Conservation (phyloP, 2,797 vertebrate species). For the Avahi laniger region DNA sequence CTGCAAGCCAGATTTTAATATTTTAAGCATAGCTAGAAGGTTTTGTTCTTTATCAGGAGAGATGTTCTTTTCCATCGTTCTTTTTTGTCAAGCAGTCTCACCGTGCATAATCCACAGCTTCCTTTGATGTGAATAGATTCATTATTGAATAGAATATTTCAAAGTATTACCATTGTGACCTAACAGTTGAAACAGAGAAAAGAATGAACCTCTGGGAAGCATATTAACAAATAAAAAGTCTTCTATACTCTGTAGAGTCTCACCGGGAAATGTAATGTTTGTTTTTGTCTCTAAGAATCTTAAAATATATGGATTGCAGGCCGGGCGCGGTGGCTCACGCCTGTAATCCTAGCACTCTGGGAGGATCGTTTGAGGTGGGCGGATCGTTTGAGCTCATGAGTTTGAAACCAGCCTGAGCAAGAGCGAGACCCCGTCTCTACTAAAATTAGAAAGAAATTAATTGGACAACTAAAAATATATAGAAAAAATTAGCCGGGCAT, state of each 20-base stretch:
- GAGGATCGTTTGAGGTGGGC: too few species aligned
- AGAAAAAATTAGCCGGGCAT: too few species aligned
- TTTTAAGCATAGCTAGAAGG: slow-evolving; percentile 58
- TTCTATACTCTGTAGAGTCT: not conserved
- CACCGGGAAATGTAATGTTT: not conserved
- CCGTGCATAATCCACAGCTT: slow-evolving; percentile 11
- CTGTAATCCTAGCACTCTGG: too few species aligned
- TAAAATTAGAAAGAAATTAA: too few species aligned
- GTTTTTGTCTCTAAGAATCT: slow-evolving; percentile 14
- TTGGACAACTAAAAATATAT: too few species aligned
- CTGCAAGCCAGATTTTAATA: slow-evolving; percentile 64
- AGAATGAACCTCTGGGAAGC: slow-evolving; percentile 25
- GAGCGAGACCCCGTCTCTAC: too few species aligned
- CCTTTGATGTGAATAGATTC: not conserved
- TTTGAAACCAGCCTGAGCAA: too few species aligned
- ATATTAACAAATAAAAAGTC: not conserved
- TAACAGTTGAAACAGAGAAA: slow-evolving; percentile 17
- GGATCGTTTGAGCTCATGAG: too few species aligned
- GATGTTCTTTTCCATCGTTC: slow-evolving; percentile 54
- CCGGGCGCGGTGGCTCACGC: too few species aligned
- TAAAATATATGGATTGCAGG: slow-evolving; percentile 12
- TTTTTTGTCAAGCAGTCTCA: slow-evolving; percentile 12
- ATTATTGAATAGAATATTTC: slow-evolving; percentile 30
- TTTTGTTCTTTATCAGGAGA: slow-evolving; percentile 59
- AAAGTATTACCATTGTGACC: not conserved